phyloP scores from a whole-genome alignment of 2,888 invertebrate species.

The Drosophila monieri region DNA sequence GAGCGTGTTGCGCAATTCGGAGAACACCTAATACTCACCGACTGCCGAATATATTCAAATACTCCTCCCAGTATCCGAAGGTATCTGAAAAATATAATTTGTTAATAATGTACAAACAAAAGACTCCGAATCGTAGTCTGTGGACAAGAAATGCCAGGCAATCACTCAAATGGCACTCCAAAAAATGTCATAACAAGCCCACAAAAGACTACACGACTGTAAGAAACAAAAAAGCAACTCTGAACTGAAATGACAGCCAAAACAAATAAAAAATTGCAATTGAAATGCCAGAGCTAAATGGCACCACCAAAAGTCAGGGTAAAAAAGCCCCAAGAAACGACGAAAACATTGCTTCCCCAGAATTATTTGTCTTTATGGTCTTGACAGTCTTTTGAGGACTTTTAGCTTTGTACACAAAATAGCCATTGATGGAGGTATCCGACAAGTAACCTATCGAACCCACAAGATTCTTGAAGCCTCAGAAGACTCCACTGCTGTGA shows the following conservation, averaged over 20 bases:
- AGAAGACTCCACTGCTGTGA: conserved; percentile 54
- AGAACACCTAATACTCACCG: conserved; percentile 7
- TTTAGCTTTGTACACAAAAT: not conserved
- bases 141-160: conserved; percentile 56
- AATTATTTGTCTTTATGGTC: not conserved
- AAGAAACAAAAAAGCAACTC: conserved; percentile 17
- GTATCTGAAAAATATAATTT: conserved; percentile 23
- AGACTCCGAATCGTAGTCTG: conserved; percentile 11
- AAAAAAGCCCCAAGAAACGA: not conserved
- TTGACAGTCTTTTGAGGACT: not conserved
- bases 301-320: conserved; percentile 25
- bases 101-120: conserved; percentile 23
- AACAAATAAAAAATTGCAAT: conserved; percentile 47
- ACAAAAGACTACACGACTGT: conserved; percentile 22
- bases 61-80: conserved; percentile 9
- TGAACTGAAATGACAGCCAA: conserved; percentile 28
- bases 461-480: conserved; percentile 35
- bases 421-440: not conserved
- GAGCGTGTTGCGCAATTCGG: conserved; percentile 30
- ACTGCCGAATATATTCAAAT: not conserved
- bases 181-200: conserved; percentile 69
- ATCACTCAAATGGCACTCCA: conserved; percentile 61
- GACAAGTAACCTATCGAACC: conserved; percentile 32
- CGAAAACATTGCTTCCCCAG: not conserved
- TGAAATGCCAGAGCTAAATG: conserved; percentile 60